Conservation (phyloP, 2,888 invertebrate genomes). For the Volucella bombylans region DNA sequence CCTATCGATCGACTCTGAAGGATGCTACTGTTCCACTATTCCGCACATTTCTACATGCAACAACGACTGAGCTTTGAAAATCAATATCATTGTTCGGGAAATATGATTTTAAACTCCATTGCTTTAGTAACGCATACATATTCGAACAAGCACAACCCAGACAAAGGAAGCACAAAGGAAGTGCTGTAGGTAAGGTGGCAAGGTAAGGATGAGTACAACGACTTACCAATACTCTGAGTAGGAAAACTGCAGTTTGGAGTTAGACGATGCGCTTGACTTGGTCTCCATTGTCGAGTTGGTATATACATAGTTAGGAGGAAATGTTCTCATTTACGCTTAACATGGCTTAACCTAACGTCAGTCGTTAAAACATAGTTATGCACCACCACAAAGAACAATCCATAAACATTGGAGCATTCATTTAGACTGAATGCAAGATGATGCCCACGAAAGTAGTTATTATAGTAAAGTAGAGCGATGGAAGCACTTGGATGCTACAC, state of each 20-base stretch:
- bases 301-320: neutral
- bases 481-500: slow-evolving; percentile 28
- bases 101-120: slow-evolving; percentile 33
- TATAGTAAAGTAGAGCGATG: neutral
- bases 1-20: slow-evolving; percentile 1
- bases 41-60: slow-evolving; percentile 4
- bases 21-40: slow-evolving; percentile 10
- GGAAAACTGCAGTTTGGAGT: slow-evolving; percentile 38
- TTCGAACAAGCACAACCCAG: neutral
- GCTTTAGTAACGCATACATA: neutral
- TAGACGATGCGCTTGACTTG: slow-evolving; percentile 46
- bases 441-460: slow-evolving; percentile 16
- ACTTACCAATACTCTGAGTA: neutral
- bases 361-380: slow-evolving; percentile 44
- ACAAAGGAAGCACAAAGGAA: neutral
- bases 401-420: slow-evolving; percentile 26
- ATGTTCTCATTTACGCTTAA: slow-evolving; percentile 53
- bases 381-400: slow-evolving; percentile 32
- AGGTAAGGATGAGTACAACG: too few species aligned
- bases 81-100: slow-evolving; percentile 26
- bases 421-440: slow-evolving; percentile 29
- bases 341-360: slow-evolving; percentile 31
- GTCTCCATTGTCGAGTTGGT: neutral
- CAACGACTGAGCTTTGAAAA: slow-evolving; percentile 3
- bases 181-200: neutral